These are phyloP conservation scores for Anadara kagoshimensis DNA, from an alignment of 1,140 invertebrate species.

Conservation along the genomic window DNA sequence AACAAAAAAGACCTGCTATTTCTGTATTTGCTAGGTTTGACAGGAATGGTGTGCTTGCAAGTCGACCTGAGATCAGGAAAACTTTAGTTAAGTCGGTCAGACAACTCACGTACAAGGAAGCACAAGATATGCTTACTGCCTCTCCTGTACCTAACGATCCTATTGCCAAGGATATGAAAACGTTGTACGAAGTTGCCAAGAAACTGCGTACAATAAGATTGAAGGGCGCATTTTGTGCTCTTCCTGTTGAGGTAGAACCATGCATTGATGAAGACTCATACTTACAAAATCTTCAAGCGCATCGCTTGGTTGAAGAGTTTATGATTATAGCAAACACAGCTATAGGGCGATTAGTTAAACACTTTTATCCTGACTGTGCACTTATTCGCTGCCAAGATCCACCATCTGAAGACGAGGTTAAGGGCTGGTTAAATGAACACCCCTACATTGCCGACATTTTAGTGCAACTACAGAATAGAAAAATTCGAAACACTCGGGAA, in stretches of 20 bases:
- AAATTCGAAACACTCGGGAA: not conserved
- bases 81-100: slow-evolving; percentile 42
- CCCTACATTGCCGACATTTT: not conserved
- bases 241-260: slow-evolving; percentile 37
- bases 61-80: slow-evolving; percentile 28
- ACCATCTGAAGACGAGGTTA: not conserved
- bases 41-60: slow-evolving; percentile 20
- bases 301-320: slow-evolving; percentile 60
- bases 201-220: slow-evolving; percentile 44
- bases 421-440: not conserved
- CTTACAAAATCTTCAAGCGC: slow-evolving; percentile 48
- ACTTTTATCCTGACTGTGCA: slow-evolving; percentile 15
- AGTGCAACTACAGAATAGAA: slow-evolving; percentile 4
- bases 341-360: slow-evolving; percentile 11
- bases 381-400: slow-evolving; percentile 1
- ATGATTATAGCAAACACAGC: slow-evolving; percentile 34
- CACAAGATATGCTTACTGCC: slow-evolving; percentile 44
- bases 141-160: not conserved
- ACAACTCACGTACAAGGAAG: slow-evolving; percentile 51
- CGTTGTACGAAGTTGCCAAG: slow-evolving; percentile 48
- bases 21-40: slow-evolving; percentile 53
- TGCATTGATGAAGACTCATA: slow-evolving; percentile 35
- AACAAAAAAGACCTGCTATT: slow-evolving; percentile 54
- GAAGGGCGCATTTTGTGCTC: slow-evolving; percentile 14
- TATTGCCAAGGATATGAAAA: slow-evolving; percentile 28